Evolutionary conservation across 2,888 invertebrate genomes (phyloP), one percentile per base, ranked within the genome.

Genomic region (Synanthedon tipuliformis): DNA sequence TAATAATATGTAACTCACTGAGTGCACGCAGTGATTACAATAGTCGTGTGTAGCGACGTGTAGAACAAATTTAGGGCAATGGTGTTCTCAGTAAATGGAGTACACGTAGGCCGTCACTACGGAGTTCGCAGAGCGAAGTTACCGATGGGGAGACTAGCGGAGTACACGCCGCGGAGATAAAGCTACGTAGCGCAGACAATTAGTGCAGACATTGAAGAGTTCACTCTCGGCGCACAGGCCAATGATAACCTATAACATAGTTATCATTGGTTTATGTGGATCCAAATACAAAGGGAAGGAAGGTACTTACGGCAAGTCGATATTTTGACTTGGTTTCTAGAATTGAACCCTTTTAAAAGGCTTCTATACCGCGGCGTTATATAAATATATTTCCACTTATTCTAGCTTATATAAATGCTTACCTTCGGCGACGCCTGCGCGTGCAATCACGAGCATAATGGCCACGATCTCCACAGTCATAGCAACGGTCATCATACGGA

Each of bases 391-490:
- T 55, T 53, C 51, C 55, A 55, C 48, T 52, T 12, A 41, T 16
- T 50, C 40, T 40, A 45, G 45, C 13, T 48, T 10, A 11, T 13
- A 7, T 12, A n/a, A 13, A n/a, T 13, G n/a, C 12, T 34, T 15
- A 88, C 88, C 88, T 87, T 77, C 88, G 82, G 77, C 91, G 90
- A 61, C 92, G 89, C 67, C 93, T 92, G 58, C 93, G 89, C 55
- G 92, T 90, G 79, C 97, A 97, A 76, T 97, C 96, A 62, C 97
- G 90, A 52, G 97, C 97, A 78, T 96, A 97, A 77, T 97, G 97
- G 8, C 97, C 97, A 59, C 95, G 89, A 68, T 95, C 96, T 41
- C 97, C 97, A 81, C 97, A 97, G 73, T 97, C 96, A 73, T 97
- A 97, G 80, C 97, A 97, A 57, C 95, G 92, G 83, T 97, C 97